These are phyloP conservation scores for Poeciliopsis infans DNA, from an alignment of 2,797 vertebrate species.

Conservation along the genomic window DNA sequence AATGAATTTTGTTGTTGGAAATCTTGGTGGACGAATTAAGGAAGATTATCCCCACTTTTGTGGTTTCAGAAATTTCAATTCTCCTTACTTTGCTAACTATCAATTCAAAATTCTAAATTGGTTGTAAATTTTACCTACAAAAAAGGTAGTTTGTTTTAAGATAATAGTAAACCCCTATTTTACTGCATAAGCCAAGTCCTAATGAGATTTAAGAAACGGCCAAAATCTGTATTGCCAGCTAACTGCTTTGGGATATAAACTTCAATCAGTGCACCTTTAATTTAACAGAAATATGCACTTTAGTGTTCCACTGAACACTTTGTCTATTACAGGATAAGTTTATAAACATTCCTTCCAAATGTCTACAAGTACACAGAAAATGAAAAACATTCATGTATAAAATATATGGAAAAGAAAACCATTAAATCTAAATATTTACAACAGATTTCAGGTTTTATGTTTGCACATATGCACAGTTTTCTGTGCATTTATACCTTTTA, in stretches of 20 bases:
- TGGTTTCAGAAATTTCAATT: background rate
- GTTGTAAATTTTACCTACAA: background rate
- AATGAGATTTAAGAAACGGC: background rate
- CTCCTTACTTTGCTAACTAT: background rate
- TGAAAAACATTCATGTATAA: background rate
- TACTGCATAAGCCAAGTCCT: background rate
- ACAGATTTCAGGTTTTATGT: background rate
- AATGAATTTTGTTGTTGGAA: background rate
- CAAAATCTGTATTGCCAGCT: background rate
- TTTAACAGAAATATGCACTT: background rate
- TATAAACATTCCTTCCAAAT: background rate
- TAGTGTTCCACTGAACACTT: background rate
- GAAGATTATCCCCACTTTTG: background rate
- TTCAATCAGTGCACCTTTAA: background rate
- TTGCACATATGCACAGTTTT: background rate
- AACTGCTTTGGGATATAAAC: background rate
- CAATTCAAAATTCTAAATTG: background rate
- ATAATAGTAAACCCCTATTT: background rate
- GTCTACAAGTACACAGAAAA: background rate
- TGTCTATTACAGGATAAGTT: background rate
- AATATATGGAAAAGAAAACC: background rate
- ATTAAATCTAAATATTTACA: background rate
- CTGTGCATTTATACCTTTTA: constrained; percentile 11
- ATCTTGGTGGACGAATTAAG: background rate
- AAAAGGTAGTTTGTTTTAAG: background rate